Percentiles rank a stretch among this genome's conserved stretches.
Evolutionary conservation across 2,888 invertebrate genomes (phyloP).

Genomic region (Sarcophaga subvicina): DNA sequence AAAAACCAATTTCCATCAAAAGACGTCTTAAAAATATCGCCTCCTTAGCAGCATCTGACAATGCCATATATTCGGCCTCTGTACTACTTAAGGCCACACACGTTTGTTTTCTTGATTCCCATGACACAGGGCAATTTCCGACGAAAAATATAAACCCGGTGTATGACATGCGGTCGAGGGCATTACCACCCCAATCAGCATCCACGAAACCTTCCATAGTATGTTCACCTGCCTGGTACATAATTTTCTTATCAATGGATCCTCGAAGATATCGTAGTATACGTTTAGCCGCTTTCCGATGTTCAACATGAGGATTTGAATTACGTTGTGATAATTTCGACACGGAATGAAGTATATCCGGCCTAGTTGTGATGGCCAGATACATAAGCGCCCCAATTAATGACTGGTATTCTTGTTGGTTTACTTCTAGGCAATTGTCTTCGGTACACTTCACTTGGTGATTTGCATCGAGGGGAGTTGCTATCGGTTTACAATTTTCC

Average conservation of each 20-base stretch:
- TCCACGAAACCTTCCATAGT: constrained; percentile 38
- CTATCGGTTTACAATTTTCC: constrained; percentile 8
- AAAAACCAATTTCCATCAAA: constrained; percentile 1
- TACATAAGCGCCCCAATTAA: constrained; percentile 61
- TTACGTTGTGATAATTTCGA: constrained; percentile 68
- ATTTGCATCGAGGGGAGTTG: constrained; percentile 43
- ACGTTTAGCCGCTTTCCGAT: constrained; percentile 62
- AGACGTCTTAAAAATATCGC: background rate
- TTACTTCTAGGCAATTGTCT: constrained; percentile 43
- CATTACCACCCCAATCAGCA: constrained; percentile 30
- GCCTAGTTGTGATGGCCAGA: constrained; percentile 55
- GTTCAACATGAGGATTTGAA: constrained; percentile 65
- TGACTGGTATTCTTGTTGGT: constrained; percentile 64
- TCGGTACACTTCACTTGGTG: constrained; percentile 56
- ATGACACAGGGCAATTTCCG: constrained; percentile 16
- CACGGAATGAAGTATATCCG: constrained; percentile 64
- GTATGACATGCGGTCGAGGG: constrained; percentile 2
- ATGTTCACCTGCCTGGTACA: background rate
- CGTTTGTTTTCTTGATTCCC: constrained; percentile 33
- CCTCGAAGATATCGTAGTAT: constrained; percentile 53
- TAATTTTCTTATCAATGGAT: constrained; percentile 5
- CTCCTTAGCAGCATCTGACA: constrained; percentile 11
- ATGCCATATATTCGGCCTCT: constrained; percentile 31
- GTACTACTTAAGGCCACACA: constrained; percentile 47
- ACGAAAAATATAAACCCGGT: constrained; percentile 27